phyloP scores from a whole-genome alignment of 2,797 vertebrate genomes.

The Acropternis orthonyx region DNA sequence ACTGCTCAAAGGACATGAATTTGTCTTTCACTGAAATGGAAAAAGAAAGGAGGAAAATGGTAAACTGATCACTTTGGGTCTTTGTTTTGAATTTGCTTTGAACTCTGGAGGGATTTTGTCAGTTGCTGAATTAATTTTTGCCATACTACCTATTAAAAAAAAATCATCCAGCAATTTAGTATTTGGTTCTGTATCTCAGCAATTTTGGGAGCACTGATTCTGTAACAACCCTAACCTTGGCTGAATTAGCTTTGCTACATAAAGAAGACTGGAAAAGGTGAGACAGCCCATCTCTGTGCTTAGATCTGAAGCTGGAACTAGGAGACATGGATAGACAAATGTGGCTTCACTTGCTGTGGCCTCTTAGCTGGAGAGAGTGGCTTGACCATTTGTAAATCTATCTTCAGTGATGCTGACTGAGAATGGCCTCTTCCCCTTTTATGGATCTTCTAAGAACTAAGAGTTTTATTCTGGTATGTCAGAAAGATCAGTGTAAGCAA shows the following conservation, averaged over 20 bases:
- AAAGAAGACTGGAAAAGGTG: not conserved
- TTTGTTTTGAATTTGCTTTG: not conserved
- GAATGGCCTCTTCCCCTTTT: not conserved
- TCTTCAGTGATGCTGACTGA: not conserved
- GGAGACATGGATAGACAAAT: not conserved
- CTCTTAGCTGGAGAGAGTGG: not conserved
- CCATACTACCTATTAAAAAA: not conserved
- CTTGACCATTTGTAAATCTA: not conserved
- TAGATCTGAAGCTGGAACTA: not conserved
- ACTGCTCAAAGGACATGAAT: not conserved
- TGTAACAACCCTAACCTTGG: not conserved
- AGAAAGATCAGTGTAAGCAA: not conserved
- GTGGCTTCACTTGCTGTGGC: not conserved
- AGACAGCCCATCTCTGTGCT: not conserved
- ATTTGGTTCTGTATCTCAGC: not conserved
- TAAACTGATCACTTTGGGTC: not conserved
- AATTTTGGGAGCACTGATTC: not conserved
- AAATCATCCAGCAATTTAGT: not conserved
- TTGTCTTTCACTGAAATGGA: not conserved
- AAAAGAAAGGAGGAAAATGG: not conserved
- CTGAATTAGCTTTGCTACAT: not conserved
- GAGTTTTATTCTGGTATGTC: not conserved
- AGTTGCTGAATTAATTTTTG: not conserved
- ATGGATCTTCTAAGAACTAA: not conserved
- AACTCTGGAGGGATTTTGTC: not conserved